A percentile compares a stretch with the other conserved stretches of the same genome.
Conservation (phyloP, 2,888 invertebrate genomes). For the Gibbula magus region DNA sequence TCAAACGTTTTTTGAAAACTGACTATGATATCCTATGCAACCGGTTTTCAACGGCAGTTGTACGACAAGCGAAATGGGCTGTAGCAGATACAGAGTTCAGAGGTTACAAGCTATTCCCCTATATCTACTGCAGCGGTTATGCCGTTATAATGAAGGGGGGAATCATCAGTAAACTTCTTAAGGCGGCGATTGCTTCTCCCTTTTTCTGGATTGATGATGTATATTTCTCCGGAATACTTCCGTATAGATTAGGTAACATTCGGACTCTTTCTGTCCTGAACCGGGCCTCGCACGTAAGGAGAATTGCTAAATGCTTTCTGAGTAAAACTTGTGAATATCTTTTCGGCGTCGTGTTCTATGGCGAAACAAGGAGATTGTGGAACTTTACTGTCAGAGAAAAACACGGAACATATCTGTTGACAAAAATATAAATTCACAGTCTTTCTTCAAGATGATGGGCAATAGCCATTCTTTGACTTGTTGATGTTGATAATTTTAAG, state of each 20-base stretch:
- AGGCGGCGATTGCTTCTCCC: constrained; percentile 40
- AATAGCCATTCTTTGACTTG: too few species aligned
- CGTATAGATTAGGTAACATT: constrained; percentile 42
- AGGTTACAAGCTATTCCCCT: constrained; percentile 39
- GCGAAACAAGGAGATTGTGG: background rate
- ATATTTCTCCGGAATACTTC: constrained; percentile 58
- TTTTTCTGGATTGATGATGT: constrained; percentile 68
- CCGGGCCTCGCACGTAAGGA: background rate
- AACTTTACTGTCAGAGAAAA: background rate
- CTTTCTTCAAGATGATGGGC: too few species aligned
- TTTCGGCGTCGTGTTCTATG: background rate
- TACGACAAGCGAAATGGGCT: constrained; percentile 29
- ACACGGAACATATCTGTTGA: background rate
- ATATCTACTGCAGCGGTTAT: constrained; percentile 62
- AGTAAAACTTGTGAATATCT: background rate
- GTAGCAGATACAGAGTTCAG: constrained; percentile 37
- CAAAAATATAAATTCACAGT: too few species aligned
- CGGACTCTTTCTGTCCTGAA: background rate
- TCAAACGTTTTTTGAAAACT: constrained; percentile 18
- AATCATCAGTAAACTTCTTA: constrained; percentile 49
- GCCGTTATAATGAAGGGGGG: constrained; percentile 49
- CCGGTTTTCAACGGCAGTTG: background rate
- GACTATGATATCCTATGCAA: background rate
- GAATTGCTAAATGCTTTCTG: background rate
- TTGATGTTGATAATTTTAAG: too few species aligned